phyloP scores from a whole-genome alignment of 2,113 vertebrate species.

The Egretta garzetta region DNA sequence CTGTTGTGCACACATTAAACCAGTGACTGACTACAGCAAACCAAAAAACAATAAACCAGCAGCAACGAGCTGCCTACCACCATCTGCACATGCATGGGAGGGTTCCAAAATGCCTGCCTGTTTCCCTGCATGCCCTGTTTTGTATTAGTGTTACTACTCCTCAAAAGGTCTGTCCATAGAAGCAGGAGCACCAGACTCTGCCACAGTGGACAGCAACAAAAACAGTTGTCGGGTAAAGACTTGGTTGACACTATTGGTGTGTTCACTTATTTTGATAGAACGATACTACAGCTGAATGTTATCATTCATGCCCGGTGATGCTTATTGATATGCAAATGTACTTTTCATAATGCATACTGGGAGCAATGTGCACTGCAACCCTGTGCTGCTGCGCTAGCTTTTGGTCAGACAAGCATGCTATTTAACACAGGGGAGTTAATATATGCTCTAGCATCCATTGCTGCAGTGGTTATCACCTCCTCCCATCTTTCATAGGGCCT shows the following conservation, averaged over 20 bases:
- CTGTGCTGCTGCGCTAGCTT: not conserved
- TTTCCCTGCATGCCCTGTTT: not conserved
- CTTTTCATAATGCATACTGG: no score
- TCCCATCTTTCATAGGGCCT: not conserved
- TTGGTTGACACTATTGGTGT: not conserved
- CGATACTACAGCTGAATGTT: not conserved
- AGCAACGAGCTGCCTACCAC: not conserved
- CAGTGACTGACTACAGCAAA: not conserved
- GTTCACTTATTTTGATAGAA: not conserved
- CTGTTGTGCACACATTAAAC: not conserved
- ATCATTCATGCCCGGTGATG: not conserved
- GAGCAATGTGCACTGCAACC: not conserved
- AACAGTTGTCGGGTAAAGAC: not conserved
- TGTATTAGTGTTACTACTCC: not conserved
- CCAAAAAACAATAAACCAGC: not conserved
- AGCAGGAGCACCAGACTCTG: not conserved
- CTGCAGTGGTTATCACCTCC: not conserved
- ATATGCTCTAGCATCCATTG: not conserved
- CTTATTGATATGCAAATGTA: not conserved
- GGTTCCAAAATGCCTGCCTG: not conserved
- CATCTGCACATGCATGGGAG: not conserved
- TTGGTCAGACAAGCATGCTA: not conserved
- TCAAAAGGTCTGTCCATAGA: not conserved
- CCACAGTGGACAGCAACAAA: not conserved
- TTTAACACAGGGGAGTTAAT: not conserved